These are phyloP conservation scores for Megaceryle maxima DNA, from an alignment of 2,113 vertebrate species.

Conservation along the genomic window DNA sequence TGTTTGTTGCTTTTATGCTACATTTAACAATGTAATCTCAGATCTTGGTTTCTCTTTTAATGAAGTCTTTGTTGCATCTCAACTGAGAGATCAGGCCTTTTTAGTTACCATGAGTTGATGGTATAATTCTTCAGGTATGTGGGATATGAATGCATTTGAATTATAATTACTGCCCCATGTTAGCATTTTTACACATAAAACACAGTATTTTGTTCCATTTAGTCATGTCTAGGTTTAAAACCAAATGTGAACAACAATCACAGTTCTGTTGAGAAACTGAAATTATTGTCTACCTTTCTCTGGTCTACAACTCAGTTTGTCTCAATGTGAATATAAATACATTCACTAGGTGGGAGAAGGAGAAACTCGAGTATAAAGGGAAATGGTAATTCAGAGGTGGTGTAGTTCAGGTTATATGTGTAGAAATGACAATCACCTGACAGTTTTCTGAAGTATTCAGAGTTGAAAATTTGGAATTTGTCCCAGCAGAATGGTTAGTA, in stretches of 20 bases:
- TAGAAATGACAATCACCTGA: slow-evolving; percentile 20
- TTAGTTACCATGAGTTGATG: background rate
- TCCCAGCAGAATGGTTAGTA: background rate
- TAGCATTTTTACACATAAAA: background rate
- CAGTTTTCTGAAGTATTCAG: background rate
- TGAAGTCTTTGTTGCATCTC: background rate
- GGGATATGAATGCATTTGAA: background rate
- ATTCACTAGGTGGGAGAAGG: background rate
- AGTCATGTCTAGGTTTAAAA: background rate
- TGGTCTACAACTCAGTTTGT: background rate
- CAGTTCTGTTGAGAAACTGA: background rate
- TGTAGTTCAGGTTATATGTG: background rate
- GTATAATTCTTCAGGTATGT: background rate
- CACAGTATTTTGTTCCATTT: background rate
- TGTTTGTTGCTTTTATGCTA: background rate
- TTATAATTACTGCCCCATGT: background rate
- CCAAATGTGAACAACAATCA: background rate
- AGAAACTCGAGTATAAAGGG: background rate
- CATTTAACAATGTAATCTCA: background rate
- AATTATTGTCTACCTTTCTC: background rate
- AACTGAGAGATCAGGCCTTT: background rate
- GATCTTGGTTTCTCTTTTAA: background rate
- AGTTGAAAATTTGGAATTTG: background rate
- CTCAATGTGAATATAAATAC: background rate
- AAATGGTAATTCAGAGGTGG: background rate